Evolutionary conservation across 2,797 vertebrate species (phyloP).

Genomic region (Passerculus sandwichensis): DNA sequence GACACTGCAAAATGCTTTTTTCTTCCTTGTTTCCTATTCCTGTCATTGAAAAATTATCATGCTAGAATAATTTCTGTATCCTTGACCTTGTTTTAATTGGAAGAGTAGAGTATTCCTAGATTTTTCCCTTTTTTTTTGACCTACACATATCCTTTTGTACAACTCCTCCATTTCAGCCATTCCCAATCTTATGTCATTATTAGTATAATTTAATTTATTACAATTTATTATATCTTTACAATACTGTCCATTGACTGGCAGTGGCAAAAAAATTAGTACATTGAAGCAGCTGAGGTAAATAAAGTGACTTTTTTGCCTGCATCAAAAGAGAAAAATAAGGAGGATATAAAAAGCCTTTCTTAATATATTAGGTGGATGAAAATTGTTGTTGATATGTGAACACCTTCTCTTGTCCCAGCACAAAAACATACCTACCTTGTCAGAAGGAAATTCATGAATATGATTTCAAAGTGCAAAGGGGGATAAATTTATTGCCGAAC

Average conservation of each 20-base stretch:
- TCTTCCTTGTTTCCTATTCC: background rate
- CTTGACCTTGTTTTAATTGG: background rate
- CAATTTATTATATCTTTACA: background rate
- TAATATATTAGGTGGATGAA: background rate
- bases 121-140: background rate
- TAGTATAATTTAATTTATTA: background rate
- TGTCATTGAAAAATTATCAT: background rate
- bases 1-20: background rate
- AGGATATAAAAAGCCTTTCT: background rate
- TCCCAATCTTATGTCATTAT: background rate
- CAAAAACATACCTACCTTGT: background rate
- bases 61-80: background rate
- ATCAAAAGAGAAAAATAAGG: background rate
- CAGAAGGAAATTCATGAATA: background rate
- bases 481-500: background rate
- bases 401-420: background rate
- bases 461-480: background rate
- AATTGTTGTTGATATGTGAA: background rate
- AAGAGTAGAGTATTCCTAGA: background rate
- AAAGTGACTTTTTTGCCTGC: background rate
- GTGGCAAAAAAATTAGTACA: background rate
- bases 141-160: background rate
- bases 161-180: background rate
- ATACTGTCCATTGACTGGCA: background rate
- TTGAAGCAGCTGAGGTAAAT: background rate